These are phyloP conservation scores for Urocolius indicus DNA, from an alignment of 2,113 vertebrate species.

Conservation along the genomic window DNA sequence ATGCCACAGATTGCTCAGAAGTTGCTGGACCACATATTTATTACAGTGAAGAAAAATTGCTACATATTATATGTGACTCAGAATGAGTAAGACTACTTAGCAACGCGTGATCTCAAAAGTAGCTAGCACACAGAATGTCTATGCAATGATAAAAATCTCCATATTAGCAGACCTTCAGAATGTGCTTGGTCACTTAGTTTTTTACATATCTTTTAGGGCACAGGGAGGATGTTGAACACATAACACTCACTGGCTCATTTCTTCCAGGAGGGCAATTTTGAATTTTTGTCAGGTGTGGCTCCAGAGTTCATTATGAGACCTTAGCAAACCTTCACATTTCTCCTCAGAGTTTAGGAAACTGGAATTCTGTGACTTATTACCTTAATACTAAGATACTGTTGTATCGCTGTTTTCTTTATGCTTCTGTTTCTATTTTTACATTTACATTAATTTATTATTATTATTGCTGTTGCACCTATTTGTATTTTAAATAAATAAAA, in stretches of 20 bases:
- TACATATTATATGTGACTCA: neutral
- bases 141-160: neutral
- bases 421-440: neutral
- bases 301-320: neutral
- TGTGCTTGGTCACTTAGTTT: neutral
- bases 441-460: neutral
- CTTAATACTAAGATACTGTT: neutral
- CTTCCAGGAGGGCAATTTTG: neutral
- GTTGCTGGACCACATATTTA: neutral
- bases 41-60: neutral
- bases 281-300: neutral
- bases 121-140: neutral
- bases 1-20: neutral
- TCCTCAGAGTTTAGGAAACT: neutral
- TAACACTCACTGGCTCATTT: neutral
- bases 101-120: neutral
- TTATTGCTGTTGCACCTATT: neutral
- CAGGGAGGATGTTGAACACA: neutral
- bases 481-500: neutral
- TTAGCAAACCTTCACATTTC: neutral
- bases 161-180: neutral
- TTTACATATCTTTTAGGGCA: neutral
- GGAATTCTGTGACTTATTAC: neutral
- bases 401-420: neutral
- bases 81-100: neutral